These are phyloP conservation scores for Drosophila buzzatii DNA, from an alignment of 2,888 invertebrate genomes.

Conservation along the genomic window DNA sequence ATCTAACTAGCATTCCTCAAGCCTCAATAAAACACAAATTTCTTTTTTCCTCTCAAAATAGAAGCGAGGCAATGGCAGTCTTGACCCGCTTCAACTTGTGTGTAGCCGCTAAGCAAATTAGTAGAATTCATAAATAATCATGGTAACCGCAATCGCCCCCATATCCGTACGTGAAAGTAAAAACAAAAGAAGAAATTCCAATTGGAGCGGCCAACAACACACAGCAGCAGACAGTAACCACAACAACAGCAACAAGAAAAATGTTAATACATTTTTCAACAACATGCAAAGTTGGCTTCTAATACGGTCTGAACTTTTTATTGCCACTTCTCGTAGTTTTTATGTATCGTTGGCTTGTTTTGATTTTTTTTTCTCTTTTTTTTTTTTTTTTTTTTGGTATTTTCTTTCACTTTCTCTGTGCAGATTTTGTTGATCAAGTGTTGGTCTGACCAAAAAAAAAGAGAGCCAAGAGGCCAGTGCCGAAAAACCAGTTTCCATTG, in stretches of 20 bases:
- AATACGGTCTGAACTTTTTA: conserved; percentile 77
- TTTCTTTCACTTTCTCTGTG: conserved; percentile 81
- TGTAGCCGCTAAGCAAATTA: conserved; percentile 68
- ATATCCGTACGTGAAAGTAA: conserved; percentile 72
- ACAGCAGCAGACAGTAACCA: background rate
- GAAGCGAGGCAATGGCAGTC: conserved; percentile 26
- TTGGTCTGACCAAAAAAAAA: conserved; percentile 53
- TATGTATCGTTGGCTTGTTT: conserved; percentile 38
- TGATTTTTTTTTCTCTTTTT: conserved; percentile 25
- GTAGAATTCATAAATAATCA: conserved; percentile 69
- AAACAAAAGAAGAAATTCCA: conserved; percentile 73
- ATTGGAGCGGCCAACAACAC: conserved; percentile 49
- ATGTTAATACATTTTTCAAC: conserved; percentile 60
- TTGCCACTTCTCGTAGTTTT: conserved; percentile 62
- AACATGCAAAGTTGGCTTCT: conserved; percentile 77
- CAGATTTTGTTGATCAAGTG: conserved; percentile 76
- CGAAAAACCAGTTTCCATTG: conserved; percentile 73
- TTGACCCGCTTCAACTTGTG: conserved; percentile 65
- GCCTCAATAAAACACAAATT: conserved; percentile 54
- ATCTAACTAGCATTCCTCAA: conserved; percentile 25
- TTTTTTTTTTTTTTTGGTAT: conserved; percentile 54
- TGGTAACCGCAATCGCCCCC: conserved; percentile 53
- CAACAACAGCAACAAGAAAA: conserved; percentile 36
- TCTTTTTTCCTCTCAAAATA: conserved; percentile 55
- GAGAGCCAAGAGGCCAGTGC: conserved; percentile 39